These are phyloP conservation scores for Heliopora coerulea DNA, from an alignment of 92 coral and sea anemone species.

Conservation along the genomic window DNA sequence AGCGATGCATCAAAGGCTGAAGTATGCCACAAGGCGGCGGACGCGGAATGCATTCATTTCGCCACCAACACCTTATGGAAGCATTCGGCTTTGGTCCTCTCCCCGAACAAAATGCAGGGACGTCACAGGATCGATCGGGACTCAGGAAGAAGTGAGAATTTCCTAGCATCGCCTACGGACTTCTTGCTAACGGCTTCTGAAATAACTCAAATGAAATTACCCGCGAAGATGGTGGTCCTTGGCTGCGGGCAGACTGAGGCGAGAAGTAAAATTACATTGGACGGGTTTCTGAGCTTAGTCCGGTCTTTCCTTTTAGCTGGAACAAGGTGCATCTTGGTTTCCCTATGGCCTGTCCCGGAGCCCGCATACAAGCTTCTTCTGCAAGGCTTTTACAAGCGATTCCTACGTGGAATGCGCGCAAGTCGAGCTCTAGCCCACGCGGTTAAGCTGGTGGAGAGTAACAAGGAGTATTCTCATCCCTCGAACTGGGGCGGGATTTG, in stretches of 20 bases:
- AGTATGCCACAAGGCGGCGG: slow-evolving; percentile 65
- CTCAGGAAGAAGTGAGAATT: slow-evolving; percentile 74
- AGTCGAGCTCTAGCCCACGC: slow-evolving; percentile 98
- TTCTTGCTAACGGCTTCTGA: slow-evolving; percentile 96
- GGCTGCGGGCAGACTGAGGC: slow-evolving; percentile 94
- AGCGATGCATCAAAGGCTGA: slow-evolving; percentile 72
- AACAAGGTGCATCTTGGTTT: slow-evolving; percentile 78
- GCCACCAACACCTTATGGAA: slow-evolving; percentile 99
- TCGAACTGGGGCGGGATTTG: slow-evolving; percentile 99
- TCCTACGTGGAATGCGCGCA: slow-evolving; percentile 81
- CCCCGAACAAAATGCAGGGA: slow-evolving; percentile 61
- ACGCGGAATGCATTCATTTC: slow-evolving; percentile 89
- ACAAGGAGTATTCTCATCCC: slow-evolving; percentile 94
- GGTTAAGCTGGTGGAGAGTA: slow-evolving; percentile 90
- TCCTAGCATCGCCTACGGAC: slow-evolving; percentile 79
- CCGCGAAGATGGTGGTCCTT: slow-evolving; percentile 84
- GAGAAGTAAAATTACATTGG: slow-evolving; percentile 84
- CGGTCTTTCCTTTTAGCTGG: slow-evolving; percentile 94
- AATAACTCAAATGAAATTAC: slow-evolving; percentile 68
- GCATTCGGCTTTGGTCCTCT: slow-evolving; percentile 85
- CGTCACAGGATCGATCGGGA: slow-evolving; percentile 58
- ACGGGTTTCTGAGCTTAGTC: slow-evolving; percentile 85
- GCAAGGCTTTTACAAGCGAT: slow-evolving; percentile 89
- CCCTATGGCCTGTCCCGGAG: slow-evolving; percentile 99
- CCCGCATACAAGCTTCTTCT: slow-evolving; percentile 88